Percentiles rank a stretch among this genome's conserved stretches.
phyloP scores from a whole-genome alignment of 2,797 vertebrate genomes.

The Myotis vivesi region DNA sequence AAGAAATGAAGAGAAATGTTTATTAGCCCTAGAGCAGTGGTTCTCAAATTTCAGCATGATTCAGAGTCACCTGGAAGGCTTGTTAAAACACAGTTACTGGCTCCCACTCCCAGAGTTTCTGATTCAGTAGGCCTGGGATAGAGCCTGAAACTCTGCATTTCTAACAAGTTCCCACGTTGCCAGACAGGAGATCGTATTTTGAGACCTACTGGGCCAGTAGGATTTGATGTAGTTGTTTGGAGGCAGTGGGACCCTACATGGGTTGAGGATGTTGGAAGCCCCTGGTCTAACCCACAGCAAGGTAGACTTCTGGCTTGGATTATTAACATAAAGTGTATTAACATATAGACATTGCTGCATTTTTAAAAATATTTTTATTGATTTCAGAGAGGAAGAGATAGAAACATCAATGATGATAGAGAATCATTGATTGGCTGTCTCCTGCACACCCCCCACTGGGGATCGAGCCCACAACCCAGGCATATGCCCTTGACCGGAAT shows the following conservation, averaged over 20 bases:
- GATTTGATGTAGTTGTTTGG: not conserved
- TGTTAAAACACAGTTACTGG: not conserved
- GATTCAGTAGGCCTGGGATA: not conserved
- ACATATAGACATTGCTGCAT: not conserved
- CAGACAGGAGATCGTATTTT: not conserved
- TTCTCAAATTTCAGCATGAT: not conserved
- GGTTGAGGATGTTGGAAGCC: not conserved
- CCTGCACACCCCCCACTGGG: too few relatives aligned
- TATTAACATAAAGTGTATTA: not conserved
- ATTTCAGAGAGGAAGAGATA: too few relatives aligned
- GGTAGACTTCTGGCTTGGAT: not conserved
- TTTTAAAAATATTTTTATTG: not conserved
- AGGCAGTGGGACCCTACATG: not conserved
- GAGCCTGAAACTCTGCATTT: not conserved
- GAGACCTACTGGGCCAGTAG: not conserved
- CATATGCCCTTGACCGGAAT: too few relatives aligned
- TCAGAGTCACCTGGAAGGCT: not conserved
- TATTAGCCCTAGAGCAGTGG: not conserved
- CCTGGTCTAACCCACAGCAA: not conserved
- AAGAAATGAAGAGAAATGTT: constrained; percentile 1
- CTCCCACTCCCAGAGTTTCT: not conserved
- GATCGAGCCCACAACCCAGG: too few relatives aligned
- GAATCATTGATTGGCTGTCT: too few relatives aligned
- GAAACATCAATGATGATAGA: too few relatives aligned
- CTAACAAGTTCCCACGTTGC: not conserved